Base-by-base conservation (phyloP, 2,888 invertebrate species). In the Lissocephala sabroskyi region DNA sequence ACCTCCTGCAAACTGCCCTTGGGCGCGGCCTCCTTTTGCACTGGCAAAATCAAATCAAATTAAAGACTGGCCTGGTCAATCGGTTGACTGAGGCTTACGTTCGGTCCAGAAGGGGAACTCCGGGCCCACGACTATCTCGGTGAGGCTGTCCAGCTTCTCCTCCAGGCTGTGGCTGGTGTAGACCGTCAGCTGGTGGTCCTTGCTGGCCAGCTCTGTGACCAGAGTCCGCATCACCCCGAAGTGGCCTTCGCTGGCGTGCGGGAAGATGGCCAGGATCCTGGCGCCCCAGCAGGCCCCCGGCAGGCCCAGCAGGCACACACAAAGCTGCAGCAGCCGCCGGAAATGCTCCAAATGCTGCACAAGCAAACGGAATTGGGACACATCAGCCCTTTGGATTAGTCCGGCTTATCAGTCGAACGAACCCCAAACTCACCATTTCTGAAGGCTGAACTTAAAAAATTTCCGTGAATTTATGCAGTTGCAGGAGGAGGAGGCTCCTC, bases 131-230 rank as follows among this genome's bases (percentile, higher is more conserved):
- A 82, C 56, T n/a, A 67, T 65, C 63, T 84, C 82, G 5, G 67
- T 66, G 3, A 83, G 66, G 32, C 79, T 79, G 0, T 77, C 80
- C 10, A 84, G 47, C n/a, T 71, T 76, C 30, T 84, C 84, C n/a
- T 80, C 79, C 32, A 85, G 55, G 1, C 79, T 76, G 51, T 76
- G 81, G 17, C 79, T 77, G 11, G 79, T 78, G n/a, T 80, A 74
- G 1, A 82, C 64, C 2, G 83, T 83, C 1, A 84, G 70, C 83
- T 82, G n/a, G 53, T 88, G 87, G 1, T 87, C 86, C 23, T 82
- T 80, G 18, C 52, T 74, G 0, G 86, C 85, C 17, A 87, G 62
- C 23, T 83, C 85, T 39, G 83, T 82, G 71, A 86, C 82, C 37
- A 88, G 54, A 0, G 81, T 73, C 29, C 85, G 81, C 75, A 83